Percentiles rank a stretch among this genome's conserved stretches.
Evolutionary conservation across 2,888 invertebrate genomes (phyloP).

Genomic region (Spodoptera littoralis): DNA sequence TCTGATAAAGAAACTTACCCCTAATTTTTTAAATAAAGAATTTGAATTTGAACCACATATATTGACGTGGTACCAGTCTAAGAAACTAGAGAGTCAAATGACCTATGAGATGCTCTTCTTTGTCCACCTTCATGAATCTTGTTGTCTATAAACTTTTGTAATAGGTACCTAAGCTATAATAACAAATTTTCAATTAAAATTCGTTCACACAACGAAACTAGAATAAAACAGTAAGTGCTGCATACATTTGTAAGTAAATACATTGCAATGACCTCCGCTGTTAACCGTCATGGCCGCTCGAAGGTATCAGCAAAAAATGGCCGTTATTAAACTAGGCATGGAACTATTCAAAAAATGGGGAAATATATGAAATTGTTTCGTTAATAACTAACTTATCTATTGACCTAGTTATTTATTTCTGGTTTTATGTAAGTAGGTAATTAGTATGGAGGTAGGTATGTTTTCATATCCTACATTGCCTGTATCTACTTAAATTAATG

Average conservation of each 20-base stretch:
- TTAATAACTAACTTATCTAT: slow-evolving; percentile 8
- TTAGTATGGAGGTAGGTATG: no score
- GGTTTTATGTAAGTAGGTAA: neutral
- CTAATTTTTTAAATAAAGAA: no score
- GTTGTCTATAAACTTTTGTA: no score
- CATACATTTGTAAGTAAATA: slow-evolving; percentile 30
- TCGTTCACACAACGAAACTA: slow-evolving; percentile 11
- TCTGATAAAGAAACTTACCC: no score
- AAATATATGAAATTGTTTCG: slow-evolving; percentile 25
- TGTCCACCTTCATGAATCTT: no score
- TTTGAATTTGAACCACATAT: no score
- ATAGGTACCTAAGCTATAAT: neutral
- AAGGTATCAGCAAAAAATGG: slow-evolving; percentile 46
- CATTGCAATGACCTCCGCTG: slow-evolving; percentile 43
- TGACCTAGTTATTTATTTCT: neutral
- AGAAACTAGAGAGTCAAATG: no score
- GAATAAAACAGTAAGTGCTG: slow-evolving; percentile 25
- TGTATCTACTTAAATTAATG: no score
- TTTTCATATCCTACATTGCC: no score
- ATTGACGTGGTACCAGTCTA: no score
- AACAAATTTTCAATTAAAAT: slow-evolving; percentile 6
- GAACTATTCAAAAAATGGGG: slow-evolving; percentile 29
- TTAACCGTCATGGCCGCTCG: slow-evolving; percentile 30
- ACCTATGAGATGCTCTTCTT: no score
- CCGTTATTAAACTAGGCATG: slow-evolving; percentile 6